These are phyloP conservation scores for Calyptomena viridis DNA, from an alignment of 2,113 vertebrate genomes.

Conservation along the genomic window DNA sequence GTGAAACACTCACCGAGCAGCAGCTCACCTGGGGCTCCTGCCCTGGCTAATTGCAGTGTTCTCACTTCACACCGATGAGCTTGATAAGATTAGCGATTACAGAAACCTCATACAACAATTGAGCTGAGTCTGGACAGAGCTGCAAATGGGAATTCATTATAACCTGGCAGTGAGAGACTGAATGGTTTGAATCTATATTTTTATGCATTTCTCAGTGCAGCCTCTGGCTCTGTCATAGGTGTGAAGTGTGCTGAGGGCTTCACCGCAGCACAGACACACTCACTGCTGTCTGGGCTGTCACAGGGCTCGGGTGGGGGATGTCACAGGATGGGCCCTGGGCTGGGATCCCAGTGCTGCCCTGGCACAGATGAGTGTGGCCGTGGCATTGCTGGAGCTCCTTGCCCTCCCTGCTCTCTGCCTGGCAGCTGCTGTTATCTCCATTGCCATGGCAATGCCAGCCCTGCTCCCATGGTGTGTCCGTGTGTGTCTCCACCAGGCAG, in stretches of 20 bases:
- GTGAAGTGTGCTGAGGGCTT: not conserved
- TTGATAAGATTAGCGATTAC: slow-evolving; percentile 27
- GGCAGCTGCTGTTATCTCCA: slow-evolving; percentile 14
- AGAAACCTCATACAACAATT: not conserved
- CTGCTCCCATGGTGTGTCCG: not conserved
- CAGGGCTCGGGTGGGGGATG: not conserved
- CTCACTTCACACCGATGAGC: not conserved
- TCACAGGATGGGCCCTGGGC: fast-evolving
- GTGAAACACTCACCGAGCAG: not conserved
- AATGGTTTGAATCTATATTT: not conserved
- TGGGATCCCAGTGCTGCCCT: not conserved
- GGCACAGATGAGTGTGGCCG: fast-evolving
- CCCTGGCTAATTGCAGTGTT: slow-evolving; percentile 13
- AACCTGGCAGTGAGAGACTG: not conserved
- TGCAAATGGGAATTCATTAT: slow-evolving; percentile 28
- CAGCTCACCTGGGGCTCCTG: not conserved
- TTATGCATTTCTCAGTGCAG: not conserved
- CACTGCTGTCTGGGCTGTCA: fast-evolving
- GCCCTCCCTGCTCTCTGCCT: not conserved
- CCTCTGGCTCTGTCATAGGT: fast-evolving
- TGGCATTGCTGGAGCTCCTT: not conserved
- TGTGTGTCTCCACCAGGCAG: not conserved
- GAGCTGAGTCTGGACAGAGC: not conserved
- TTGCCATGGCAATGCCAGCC: slow-evolving; percentile 54
- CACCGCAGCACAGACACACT: fast-evolving